Conservation (phyloP, 2,797 vertebrate species). For the Cuniculus paca region DNA sequence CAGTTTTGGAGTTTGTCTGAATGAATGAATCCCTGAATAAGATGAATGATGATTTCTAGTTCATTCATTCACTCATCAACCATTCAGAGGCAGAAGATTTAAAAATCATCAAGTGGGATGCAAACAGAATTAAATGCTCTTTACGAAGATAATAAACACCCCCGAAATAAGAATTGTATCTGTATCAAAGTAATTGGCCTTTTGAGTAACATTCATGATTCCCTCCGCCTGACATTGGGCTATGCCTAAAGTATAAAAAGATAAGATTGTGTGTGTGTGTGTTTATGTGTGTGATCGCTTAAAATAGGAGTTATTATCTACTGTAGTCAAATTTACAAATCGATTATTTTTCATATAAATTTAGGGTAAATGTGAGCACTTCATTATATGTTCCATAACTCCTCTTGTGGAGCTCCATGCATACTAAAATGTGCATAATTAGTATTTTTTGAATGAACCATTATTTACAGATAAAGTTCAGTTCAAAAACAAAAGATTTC, state of each 20-base stretch:
- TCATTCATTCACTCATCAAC: slow-evolving; percentile 72
- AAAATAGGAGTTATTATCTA: neutral
- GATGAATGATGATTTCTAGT: slow-evolving; percentile 12
- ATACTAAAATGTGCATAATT: neutral
- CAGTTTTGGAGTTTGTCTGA: slow-evolving; percentile 30
- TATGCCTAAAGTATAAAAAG: neutral
- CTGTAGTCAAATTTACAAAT: neutral
- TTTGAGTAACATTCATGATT: neutral
- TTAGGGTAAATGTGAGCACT: neutral
- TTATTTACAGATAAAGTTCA: slow-evolving; percentile 9
- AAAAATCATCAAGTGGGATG: neutral
- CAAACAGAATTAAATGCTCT: neutral
- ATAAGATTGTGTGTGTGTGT: neutral
- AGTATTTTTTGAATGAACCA: slow-evolving; percentile 35
- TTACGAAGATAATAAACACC: neutral
- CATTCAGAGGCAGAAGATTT: slow-evolving; percentile 39
- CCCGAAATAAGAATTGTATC: neutral
- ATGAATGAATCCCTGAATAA: slow-evolving; percentile 33
- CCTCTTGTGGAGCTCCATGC: neutral
- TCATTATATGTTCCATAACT: neutral
- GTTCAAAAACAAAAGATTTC: slow-evolving; percentile 41
- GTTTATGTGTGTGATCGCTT: neutral
- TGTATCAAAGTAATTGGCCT: neutral
- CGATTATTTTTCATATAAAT: neutral
- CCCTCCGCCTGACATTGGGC: neutral